phyloP scores from a whole-genome alignment of 2,888 invertebrate species.

The Fissipunctia ypsillon region DNA sequence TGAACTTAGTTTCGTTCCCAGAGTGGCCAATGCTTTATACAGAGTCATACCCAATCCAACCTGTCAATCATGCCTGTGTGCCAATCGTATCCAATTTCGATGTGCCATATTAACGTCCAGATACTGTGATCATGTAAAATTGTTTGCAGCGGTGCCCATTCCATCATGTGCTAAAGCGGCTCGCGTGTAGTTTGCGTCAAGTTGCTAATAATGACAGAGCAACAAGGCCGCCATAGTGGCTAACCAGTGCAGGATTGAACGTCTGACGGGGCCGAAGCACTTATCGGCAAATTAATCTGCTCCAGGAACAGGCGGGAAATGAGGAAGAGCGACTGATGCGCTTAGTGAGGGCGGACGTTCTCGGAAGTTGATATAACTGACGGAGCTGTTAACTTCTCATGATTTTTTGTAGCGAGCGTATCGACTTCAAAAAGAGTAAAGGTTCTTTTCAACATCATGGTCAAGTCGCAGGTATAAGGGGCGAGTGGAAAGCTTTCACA shows the following conservation, averaged over 20 bases:
- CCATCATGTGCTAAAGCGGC: not conserved
- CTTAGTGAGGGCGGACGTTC: not conserved
- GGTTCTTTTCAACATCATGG: not conserved
- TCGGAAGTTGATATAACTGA: not conserved
- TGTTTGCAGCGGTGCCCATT: not conserved
- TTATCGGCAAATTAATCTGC: slow-evolving; percentile 12
- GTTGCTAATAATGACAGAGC: slow-evolving; percentile 4
- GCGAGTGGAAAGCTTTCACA: not conserved
- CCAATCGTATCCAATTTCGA: not conserved
- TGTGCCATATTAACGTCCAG: not conserved
- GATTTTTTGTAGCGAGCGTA: not conserved
- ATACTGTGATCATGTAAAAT: not conserved
- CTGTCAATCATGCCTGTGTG: no score
- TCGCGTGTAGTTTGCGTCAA: not conserved
- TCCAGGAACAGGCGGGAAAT: slow-evolving; percentile 6
- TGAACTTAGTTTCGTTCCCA: no score
- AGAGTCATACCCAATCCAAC: no score
- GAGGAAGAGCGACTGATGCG: slow-evolving; percentile 3
- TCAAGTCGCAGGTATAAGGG: not conserved
- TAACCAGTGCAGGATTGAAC: not conserved
- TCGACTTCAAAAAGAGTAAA: not conserved
- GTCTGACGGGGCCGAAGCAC: not conserved
- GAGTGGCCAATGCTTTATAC: no score
- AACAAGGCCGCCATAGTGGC: not conserved
- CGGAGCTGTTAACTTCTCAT: not conserved